These are phyloP conservation scores for Melanotaenia trifasciata DNA, from an alignment of 2,797 vertebrate genomes.

Conservation along the genomic window DNA sequence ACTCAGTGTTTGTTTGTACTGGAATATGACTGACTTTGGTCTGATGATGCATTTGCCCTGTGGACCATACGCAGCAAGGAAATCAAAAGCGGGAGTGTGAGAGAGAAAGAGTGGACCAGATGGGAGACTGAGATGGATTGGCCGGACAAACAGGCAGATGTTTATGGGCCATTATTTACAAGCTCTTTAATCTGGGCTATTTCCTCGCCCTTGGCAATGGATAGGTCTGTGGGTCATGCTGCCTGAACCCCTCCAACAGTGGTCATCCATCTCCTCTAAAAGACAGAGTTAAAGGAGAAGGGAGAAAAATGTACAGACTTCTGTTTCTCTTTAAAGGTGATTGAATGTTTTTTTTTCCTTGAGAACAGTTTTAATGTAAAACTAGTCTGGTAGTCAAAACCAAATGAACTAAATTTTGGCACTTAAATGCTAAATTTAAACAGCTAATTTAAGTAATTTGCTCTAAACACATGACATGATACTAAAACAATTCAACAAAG, in stretches of 20 bases:
- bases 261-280: conserved; percentile 79
- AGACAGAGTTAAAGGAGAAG: conserved; percentile 35
- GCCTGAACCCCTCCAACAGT: conserved; percentile 69
- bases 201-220: conserved; percentile 85
- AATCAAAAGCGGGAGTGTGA: conserved; percentile 66
- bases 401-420: neutral
- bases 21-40: conserved; percentile 78
- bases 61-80: conserved; percentile 64
- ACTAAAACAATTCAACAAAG: too few relatives aligned
- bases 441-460: neutral
- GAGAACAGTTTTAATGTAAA: neutral
- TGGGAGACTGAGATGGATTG: conserved; percentile 74
- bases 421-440: accelerated
- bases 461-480: neutral
- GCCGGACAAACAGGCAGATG: conserved; percentile 78
- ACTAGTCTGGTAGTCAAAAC: neutral
- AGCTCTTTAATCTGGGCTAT: conserved; percentile 83
- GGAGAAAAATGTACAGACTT: conserved; percentile 12
- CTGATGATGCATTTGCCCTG: conserved; percentile 78
- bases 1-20: conserved; percentile 76
- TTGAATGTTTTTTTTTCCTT: neutral
- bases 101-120: conserved; percentile 69
- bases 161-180: conserved; percentile 84
- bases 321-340: conserved; percentile 27
- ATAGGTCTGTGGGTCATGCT: conserved; percentile 76